These are phyloP conservation scores for Xestia rhomboidea DNA, from an alignment of 2,888 invertebrate species.

Conservation along the genomic window DNA sequence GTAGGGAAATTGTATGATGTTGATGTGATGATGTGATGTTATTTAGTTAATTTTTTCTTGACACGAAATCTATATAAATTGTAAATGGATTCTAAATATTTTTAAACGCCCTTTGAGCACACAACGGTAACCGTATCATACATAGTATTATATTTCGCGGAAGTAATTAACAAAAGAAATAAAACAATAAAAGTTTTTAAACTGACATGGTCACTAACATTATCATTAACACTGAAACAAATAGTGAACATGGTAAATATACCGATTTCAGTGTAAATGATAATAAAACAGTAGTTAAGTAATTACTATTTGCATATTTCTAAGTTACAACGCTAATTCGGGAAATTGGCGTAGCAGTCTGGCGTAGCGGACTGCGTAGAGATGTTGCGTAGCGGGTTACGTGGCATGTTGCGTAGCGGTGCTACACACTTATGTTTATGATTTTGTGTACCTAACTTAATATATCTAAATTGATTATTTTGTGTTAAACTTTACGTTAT, in stretches of 20 bases:
- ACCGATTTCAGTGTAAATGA: no score
- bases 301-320: background rate
- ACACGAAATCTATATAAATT: background rate
- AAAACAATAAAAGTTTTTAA: background rate
- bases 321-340: background rate
- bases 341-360: background rate
- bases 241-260: no score
- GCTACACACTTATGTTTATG: background rate
- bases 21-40: no score
- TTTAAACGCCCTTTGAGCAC: background rate
- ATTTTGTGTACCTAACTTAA: background rate
- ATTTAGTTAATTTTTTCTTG: background rate
- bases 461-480: conserved; percentile 10
- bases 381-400: background rate
- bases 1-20: background rate
- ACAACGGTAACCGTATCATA: background rate
- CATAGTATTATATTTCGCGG: background rate
- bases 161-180: conserved; percentile 1
- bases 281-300: background rate
- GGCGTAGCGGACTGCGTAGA: conserved; percentile 1
- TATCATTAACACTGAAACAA: no score
- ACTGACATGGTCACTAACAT: no score
- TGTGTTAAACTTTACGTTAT: conserved; percentile 60
- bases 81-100: background rate
- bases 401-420: background rate